Evolutionary conservation across 2,888 invertebrate genomes (phyloP), one percentile per base, ranked within the genome.

Genomic region (Tinea semifulvella): DNA sequence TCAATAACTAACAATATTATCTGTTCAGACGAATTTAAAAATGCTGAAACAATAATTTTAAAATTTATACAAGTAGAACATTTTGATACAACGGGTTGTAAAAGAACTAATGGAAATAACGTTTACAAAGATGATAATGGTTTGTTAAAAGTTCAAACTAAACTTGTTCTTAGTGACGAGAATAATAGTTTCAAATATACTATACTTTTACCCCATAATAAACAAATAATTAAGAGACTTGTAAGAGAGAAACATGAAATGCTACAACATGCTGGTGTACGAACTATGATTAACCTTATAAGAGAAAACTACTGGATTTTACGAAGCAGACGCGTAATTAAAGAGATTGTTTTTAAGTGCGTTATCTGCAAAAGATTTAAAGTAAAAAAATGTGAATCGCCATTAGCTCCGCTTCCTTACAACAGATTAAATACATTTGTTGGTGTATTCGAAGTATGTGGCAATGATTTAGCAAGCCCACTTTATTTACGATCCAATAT

Each of bases 231-330:
- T n/a, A n/a, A n/a, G n/a, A n/a, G n/a, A n/a, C n/a, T n/a, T n/a
- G n/a, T n/a, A n/a, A n/a, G n/a, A n/a, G 7, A 28, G n/a, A 28
- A 28, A 28, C 28, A 28, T 28, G 28, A 28, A n/a, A n/a, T 28
- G 11, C n/a, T 28, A 11, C 28, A 28, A 11, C 28, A 28, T 28
- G 28, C 28, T 11, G 28, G 28, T 28, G 11, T 28, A n/a, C 28
- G n/a, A 28, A 28, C 28, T 11, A 28, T 28, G 28, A 28, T 28
- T 4, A 28, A 28, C 11, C 7, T 28, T 28, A 6, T 28, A 28
- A 28, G 28, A 28, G 28, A 28, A 28, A 28, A 11, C 11, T 28
- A n/a, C n/a, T n/a, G n/a, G n/a, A n/a, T n/a, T n/a, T n/a, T n/a
- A n/a, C n/a, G n/a, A n/a, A n/a, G n/a, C 4, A 28, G 28, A 11